phyloP scores from a whole-genome alignment of 2,797 vertebrate genomes.

The Thamnophis elegans region DNA sequence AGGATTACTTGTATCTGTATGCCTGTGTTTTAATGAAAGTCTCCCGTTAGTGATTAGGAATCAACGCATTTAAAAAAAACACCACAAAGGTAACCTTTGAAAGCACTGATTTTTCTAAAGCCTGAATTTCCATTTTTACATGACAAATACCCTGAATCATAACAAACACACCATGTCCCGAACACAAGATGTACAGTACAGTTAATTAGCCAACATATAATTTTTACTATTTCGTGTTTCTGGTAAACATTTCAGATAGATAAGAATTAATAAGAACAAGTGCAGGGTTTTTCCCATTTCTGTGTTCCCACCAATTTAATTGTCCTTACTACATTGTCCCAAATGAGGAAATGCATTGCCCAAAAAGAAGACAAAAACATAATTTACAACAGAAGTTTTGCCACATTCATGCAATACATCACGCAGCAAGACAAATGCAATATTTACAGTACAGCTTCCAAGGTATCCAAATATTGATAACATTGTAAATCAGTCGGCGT shows the following conservation, averaged over 20 bases:
- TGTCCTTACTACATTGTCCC: not conserved
- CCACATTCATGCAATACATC: not conserved
- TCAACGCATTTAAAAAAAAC: not conserved
- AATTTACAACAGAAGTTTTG: not conserved
- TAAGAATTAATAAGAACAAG: not conserved
- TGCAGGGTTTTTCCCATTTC: not conserved
- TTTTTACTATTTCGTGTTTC: not conserved
- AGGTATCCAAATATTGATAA: not conserved
- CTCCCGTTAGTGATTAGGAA: not conserved
- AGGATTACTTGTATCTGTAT: not conserved
- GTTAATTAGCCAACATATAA: not conserved
- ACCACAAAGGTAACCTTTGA: not conserved
- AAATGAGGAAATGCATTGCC: not conserved
- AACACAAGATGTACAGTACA: not conserved
- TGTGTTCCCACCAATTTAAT: not conserved
- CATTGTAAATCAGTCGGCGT: not conserved
- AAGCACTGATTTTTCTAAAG: not conserved
- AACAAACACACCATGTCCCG: not conserved
- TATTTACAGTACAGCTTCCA: not conserved
- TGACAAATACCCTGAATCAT: not conserved
- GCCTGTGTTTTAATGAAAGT: not conserved
- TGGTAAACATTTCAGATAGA: not conserved
- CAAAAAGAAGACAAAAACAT: not conserved
- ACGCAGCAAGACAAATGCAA: not conserved
- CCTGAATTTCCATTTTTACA: not conserved